Percentiles rank a stretch among this genome's conserved stretches.
phyloP scores from a whole-genome alignment of 2,113 vertebrate species.

The Chloropsis cyanopogon region DNA sequence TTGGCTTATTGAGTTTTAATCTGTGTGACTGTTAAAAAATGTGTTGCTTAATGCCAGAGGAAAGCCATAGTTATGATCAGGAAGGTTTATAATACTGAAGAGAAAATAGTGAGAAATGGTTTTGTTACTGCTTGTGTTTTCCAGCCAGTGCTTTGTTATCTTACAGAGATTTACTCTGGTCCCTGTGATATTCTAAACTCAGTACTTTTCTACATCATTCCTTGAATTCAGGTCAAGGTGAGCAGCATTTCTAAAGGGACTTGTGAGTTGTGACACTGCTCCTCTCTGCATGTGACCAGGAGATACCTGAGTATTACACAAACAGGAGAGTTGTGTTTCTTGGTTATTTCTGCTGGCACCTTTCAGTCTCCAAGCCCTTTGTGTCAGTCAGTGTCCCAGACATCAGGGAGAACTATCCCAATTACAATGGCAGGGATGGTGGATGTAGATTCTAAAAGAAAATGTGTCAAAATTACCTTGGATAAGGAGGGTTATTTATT shows the following conservation, averaged over 20 bases:
- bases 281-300: fast-evolving
- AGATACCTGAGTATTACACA: background rate
- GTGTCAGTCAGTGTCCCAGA: background rate
- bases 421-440: background rate
- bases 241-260: background rate
- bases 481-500: background rate
- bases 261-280: background rate
- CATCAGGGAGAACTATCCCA: background rate
- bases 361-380: background rate
- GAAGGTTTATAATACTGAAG: background rate
- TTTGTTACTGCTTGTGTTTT: background rate
- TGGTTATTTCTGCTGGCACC: background rate
- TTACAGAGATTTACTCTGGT: background rate
- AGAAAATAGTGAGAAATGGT: background rate
- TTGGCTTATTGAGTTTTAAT: background rate
- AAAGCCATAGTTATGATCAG: background rate
- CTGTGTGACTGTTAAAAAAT: background rate
- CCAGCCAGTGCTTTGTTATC: background rate
- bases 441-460: background rate
- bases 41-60: background rate
- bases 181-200: background rate
- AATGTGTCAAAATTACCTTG: background rate
- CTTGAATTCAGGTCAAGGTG: background rate
- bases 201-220: fast-evolving
- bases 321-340: background rate